Evolutionary conservation across 2,113 vertebrate species (phyloP), one percentile per base, ranked within the genome.

Genomic region (Sebastes schlegelii): DNA sequence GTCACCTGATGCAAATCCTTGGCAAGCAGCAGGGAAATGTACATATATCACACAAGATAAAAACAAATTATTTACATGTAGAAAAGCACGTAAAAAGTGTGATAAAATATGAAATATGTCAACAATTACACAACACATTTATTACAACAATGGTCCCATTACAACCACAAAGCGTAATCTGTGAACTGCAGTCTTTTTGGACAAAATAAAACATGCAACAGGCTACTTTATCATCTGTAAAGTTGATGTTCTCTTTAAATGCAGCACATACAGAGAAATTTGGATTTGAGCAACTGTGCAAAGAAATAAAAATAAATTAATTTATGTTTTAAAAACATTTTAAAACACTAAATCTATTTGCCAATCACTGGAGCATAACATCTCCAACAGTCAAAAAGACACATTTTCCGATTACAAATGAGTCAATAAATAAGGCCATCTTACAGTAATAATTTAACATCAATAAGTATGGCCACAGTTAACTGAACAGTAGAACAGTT

Each of bases 341-440:
- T 63, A 6, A 51, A 40, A 46, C 34, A 64, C 34, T 21, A 2
- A 21, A 14, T 23, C 21, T 23, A 34, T 26, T 74, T 68, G 51
- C 61, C 67, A 79, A 55, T 57, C 7, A 72, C 4, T 68, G 4
- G 8, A 43, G 51, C 34, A 60, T 2, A 62, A 19, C 21, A 60
- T 67, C 43, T 69, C 11, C 16, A 51, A 58, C n/a, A 61, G 23
- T 26, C 1, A 55, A 21, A 60, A 51, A 2, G n/a, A 64, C 43
- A 23, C 2, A 16, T 34, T 34, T 34, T 77, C 7, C 57, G 5
- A 19, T 69, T 60, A 63, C 10, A 83, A 77, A 80, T 43, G 1
- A 66, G 6, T 84, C n/a, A 87, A 89, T 86, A 89, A 78, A 89
- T 84, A 77, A 79, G 3, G 4, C 60, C 0, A 75, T 62, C 0